A percentile compares a stretch with the other conserved stretches of the same genome.
Conservation (phyloP, 2,113 vertebrate genomes). For the Psephotus haematonotus region DNA sequence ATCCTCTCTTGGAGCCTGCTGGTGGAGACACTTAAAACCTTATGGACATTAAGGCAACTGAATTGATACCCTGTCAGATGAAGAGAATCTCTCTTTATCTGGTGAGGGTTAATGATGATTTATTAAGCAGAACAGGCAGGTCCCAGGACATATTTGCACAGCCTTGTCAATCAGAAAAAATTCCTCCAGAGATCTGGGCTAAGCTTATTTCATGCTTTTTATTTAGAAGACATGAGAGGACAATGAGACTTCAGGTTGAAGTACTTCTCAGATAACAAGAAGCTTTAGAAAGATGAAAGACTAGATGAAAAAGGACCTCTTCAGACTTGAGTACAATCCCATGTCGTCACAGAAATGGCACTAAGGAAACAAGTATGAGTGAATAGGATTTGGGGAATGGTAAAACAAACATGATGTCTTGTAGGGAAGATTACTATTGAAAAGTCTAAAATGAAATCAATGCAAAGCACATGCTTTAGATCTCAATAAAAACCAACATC, state of each 20-base stretch:
- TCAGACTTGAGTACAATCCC: neutral
- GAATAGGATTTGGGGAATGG: neutral
- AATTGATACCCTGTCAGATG: slow-evolving; percentile 54
- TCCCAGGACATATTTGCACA: slow-evolving; percentile 36
- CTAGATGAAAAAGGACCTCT: slow-evolving; percentile 8
- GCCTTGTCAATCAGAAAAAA: slow-evolving; percentile 47
- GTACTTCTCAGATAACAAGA: neutral
- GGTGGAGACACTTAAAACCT: slow-evolving; percentile 21
- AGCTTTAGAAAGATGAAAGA: slow-evolving; percentile 39
- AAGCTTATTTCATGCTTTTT: slow-evolving; percentile 28
- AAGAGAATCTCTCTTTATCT: slow-evolving; percentile 43
- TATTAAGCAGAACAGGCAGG: slow-evolving; percentile 43
- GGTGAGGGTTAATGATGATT: slow-evolving; percentile 55
- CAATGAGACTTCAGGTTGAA: neutral
- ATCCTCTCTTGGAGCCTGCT: neutral
- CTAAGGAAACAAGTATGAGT: neutral
- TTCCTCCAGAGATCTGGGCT: neutral
- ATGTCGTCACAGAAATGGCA: slow-evolving; percentile 7
- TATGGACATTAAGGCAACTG: slow-evolving; percentile 32
- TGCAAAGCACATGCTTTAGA: neutral
- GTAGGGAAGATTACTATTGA: neutral
- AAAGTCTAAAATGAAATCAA: neutral
- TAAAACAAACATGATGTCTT: neutral
- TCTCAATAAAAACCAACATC: neutral
- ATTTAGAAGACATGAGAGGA: slow-evolving; percentile 17